Percentiles rank a stretch among this genome's conserved stretches.
phyloP scores from a whole-genome alignment of 2,797 vertebrate species.

The Hippoglossus hippoglossus region DNA sequence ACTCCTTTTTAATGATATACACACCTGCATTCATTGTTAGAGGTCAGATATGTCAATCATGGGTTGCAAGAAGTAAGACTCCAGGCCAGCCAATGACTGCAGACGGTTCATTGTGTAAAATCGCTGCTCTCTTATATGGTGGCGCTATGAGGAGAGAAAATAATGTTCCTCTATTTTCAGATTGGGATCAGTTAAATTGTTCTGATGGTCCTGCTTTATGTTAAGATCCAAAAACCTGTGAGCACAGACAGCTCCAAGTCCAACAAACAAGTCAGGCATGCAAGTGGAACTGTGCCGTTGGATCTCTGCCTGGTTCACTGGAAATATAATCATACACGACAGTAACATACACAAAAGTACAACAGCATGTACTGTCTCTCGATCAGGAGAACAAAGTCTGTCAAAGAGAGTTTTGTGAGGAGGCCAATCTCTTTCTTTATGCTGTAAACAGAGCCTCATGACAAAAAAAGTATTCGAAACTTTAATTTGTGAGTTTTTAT shows the following conservation, averaged over 20 bases:
- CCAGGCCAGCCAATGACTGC: slow-evolving; percentile 34
- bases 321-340: slow-evolving; percentile 1
- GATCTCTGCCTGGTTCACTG: slow-evolving; percentile 7
- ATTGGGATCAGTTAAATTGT: slow-evolving; percentile 20
- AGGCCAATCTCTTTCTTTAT: slow-evolving; percentile 17
- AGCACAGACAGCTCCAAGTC: too few relatives aligned
- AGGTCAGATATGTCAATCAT: slow-evolving; percentile 43
- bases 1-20: slow-evolving; percentile 14
- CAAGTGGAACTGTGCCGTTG: slow-evolving; percentile 3
- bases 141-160: slow-evolving; percentile 4
- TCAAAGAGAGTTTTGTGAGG: slow-evolving; percentile 12
- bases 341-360: background rate
- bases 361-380: background rate
- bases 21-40: slow-evolving; percentile 12
- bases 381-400: slow-evolving; percentile 11
- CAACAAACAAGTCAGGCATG: background rate
- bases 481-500: slow-evolving; percentile 1
- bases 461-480: slow-evolving; percentile 35
- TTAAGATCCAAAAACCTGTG: slow-evolving; percentile 18
- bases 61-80: slow-evolving; percentile 34
- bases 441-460: slow-evolving; percentile 23
- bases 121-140: slow-evolving; percentile 25
- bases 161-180: slow-evolving; percentile 7
- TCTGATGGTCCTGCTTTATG: slow-evolving; percentile 33
- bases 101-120: slow-evolving; percentile 64